phyloP scores from a whole-genome alignment of 2,113 vertebrate genomes.

The Prolemur simus region DNA sequence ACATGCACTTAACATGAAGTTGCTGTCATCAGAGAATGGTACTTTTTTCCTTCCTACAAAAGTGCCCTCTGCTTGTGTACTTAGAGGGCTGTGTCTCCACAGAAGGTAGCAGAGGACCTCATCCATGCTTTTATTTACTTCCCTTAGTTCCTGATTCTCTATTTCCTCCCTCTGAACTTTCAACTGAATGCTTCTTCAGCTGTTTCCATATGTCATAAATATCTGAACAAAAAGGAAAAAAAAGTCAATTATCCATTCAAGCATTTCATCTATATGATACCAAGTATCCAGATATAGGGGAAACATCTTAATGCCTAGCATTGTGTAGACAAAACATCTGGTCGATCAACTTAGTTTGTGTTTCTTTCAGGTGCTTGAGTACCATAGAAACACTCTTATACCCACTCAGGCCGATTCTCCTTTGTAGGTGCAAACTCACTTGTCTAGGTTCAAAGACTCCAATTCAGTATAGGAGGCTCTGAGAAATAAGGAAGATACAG shows the following conservation, averaged over 20 bases:
- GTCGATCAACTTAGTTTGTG: conserved; percentile 14
- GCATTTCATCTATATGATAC: conserved; percentile 65
- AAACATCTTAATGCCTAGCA: conserved; percentile 14
- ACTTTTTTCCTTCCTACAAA: neutral
- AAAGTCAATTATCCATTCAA: neutral
- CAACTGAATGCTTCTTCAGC: conserved; percentile 30
- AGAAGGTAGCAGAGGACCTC: neutral
- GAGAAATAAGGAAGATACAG: neutral
- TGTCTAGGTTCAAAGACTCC: neutral
- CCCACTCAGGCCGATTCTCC: neutral
- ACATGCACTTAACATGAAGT: neutral
- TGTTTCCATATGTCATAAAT: conserved; percentile 51
- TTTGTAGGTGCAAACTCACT: neutral
- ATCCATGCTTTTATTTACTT: neutral
- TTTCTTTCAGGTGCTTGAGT: conserved; percentile 30
- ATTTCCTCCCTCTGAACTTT: conserved; percentile 33
- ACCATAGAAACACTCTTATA: neutral
- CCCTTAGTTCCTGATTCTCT: neutral
- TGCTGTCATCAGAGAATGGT: neutral
- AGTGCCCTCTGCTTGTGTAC: neutral
- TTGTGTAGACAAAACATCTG: conserved; percentile 69
- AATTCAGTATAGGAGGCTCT: neutral
- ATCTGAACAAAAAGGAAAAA: neutral
- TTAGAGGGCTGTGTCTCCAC: neutral
- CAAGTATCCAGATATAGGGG: neutral